phyloP scores from a whole-genome alignment of 2,888 invertebrate species.

The Drosophila helvetica region DNA sequence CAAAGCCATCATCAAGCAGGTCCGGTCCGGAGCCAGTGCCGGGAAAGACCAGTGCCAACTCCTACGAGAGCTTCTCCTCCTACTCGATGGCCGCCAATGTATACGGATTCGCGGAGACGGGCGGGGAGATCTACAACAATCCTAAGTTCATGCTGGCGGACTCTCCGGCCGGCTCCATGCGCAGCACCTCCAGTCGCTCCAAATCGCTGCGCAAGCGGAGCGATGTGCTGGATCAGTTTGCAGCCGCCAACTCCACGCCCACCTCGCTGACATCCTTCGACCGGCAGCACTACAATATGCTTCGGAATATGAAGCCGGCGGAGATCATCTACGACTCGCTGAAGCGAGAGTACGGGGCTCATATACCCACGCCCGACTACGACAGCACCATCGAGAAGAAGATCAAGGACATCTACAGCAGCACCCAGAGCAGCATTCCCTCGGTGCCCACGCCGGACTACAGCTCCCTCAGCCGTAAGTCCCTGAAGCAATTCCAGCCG shows the following conservation, averaged over 20 bases:
- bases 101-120: constrained; percentile 80
- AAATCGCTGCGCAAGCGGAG: constrained; percentile 74
- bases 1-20: constrained; percentile 1
- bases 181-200: constrained; percentile 78
- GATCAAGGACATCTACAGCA: constrained; percentile 83
- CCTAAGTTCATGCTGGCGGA: constrained; percentile 83
- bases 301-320: constrained; percentile 83
- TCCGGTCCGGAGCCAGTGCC: constrained; percentile 43
- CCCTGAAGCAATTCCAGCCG: constrained; percentile 82
- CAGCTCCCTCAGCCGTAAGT: constrained; percentile 83
- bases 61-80: constrained; percentile 68
- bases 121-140: constrained; percentile 83
- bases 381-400: constrained; percentile 83
- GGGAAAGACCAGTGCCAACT: constrained; percentile 40
- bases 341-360: constrained; percentile 83
- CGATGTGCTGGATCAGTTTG: constrained; percentile 82
- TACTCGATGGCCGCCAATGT: constrained; percentile 73
- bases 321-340: constrained; percentile 89
- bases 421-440: constrained; percentile 81
- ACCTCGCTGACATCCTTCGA: constrained; percentile 79
- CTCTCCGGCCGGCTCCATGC: constrained; percentile 80
- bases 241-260: constrained; percentile 80
- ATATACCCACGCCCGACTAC: constrained; percentile 84
- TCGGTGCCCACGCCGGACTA: constrained; percentile 84
- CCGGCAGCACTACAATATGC: constrained; percentile 82